Evolutionary conservation across 1,140 invertebrate genomes (phyloP).

Genomic region (Uloborus diversus): DNA sequence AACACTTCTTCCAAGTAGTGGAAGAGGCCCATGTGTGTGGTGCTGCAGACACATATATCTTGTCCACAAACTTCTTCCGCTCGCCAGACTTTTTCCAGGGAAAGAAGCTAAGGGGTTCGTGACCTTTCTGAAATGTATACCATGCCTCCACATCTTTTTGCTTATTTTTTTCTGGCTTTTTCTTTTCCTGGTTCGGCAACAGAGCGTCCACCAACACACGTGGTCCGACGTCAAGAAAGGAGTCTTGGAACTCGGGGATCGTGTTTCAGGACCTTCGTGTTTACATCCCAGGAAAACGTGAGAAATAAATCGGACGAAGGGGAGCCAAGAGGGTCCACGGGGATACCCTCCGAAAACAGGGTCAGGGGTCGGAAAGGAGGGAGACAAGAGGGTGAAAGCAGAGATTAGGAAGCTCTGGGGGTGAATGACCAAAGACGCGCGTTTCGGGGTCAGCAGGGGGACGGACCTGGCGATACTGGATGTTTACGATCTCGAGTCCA

Average conservation of each 20-base stretch:
- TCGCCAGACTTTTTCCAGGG: too few species aligned
- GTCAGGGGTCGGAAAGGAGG: slow-evolving; percentile 40
- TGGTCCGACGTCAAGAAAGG: slow-evolving; percentile 12
- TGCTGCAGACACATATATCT: too few species aligned
- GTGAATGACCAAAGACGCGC: slow-evolving; percentile 42
- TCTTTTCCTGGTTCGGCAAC: background rate
- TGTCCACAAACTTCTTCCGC: too few species aligned
- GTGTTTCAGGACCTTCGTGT: slow-evolving; percentile 38
- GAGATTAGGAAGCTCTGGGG: slow-evolving; percentile 44
- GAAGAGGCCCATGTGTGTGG: too few species aligned
- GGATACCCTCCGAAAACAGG: slow-evolving; percentile 30
- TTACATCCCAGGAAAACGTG: slow-evolving; percentile 41
- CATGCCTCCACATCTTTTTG: too few species aligned
- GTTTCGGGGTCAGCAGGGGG: slow-evolving; percentile 25
- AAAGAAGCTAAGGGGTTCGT: too few species aligned
- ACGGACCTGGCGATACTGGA: background rate
- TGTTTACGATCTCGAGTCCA: slow-evolving; percentile 10
- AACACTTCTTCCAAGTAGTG: too few species aligned
- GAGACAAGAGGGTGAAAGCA: slow-evolving; percentile 38
- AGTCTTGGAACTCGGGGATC: slow-evolving; percentile 8
- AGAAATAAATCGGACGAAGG: slow-evolving; percentile 46
- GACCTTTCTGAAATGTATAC: too few species aligned
- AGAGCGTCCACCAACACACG: slow-evolving; percentile 7
- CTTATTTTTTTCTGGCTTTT: too few species aligned
- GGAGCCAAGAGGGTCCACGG: background rate